Base-by-base conservation (phyloP, 1,140 invertebrate genomes). In the Rhyacophila brunnea region DNA sequence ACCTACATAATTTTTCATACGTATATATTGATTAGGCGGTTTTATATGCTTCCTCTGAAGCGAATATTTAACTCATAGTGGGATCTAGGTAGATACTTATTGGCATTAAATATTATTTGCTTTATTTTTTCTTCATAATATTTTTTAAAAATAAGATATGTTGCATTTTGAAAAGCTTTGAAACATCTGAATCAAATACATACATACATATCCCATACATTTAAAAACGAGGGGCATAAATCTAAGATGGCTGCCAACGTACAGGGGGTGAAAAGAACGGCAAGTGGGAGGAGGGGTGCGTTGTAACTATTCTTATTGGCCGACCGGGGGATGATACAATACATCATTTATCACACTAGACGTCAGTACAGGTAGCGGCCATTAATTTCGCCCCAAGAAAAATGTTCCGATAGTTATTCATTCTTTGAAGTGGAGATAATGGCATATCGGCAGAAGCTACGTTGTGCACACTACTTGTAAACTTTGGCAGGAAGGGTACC, bases 301-400 rank as follows among this genome's bases (percentile, higher is more conserved):
- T 35, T 42, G 46, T 40, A 51, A 50, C 54, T 45, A 53, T 65
- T 61, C 63, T 65, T 60, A 65, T 65, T 65, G 63, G 63, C 51
- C 58, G 45, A 42, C 47, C 45, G 40, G 45, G 63, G 58, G 58
- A 65, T 60, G 63, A 61, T 65, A 61, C 63, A 65, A 65, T 65
- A 65, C 59, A 32, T 65, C 58, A 61, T 65, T 61, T 65, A 65
- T 65, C 63, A 64, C 54, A 44, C 63, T 65, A 36, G 40, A 60
- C 55, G 63, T 65, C 63, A 58, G 35, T 38, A 50, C 63, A 65
- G 63, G 63, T 65, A 65, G 58, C 49, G 14, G 50, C 54, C 54
- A 55, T 58, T 45, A 46, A 65, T 60, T 58, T 28, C 19, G 23
- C 35, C 52, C 51, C 38, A 60, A 57, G 47, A 56, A 60, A 58